Evolutionary conservation across 2,797 vertebrate species (phyloP), one percentile per base, ranked within the genome.

Genomic region (Phalloptychus januarius): DNA sequence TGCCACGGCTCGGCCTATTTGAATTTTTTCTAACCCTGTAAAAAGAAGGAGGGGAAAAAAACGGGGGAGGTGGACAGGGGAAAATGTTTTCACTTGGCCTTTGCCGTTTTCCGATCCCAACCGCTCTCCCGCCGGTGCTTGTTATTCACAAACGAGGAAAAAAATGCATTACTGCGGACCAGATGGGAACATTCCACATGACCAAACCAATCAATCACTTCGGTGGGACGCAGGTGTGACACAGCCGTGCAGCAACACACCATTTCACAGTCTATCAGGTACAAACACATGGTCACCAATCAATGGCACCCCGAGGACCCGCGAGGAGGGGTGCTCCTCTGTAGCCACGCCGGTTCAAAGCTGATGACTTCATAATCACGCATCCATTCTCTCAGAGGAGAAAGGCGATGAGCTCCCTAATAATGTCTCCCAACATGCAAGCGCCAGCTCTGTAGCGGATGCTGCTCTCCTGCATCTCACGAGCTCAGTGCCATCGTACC

Each of bases 101-200:
- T 94, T 93, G 91, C 94, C 84, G 92, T 94, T 84, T 89, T 88
- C 95, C 86, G 75, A 95, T 94, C 94, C 90, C 90, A 92, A 95
- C 94, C 94, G 94, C 95, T 94, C 94, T 95, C 92, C 95, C 95
- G 96, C 95, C 94, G 96, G 93, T 84, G 87, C 95, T 96, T 92
- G 91, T 95, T 94, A 94, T 96, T 95, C 94, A 95, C 91, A 90
- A 95, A 96, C 93, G 91, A 94, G 92, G 90, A 87, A 94, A 67
- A 95, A 96, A 95, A 95, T 95, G 96, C 97, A 98, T 98, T 98
- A 98, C 97, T 97, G 97, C 92, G 91, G 97, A 98, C 96, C 98
- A 99, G 98, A 99, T 99, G 98, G 98, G 98, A 97, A 98, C 98
- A 99, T 99, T 99, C 98, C 98, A 99, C 98, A 99, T 99, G 98